These are phyloP conservation scores for Synergus laeviventris DNA, from an alignment of 2,888 invertebrate species.

Conservation along the genomic window DNA sequence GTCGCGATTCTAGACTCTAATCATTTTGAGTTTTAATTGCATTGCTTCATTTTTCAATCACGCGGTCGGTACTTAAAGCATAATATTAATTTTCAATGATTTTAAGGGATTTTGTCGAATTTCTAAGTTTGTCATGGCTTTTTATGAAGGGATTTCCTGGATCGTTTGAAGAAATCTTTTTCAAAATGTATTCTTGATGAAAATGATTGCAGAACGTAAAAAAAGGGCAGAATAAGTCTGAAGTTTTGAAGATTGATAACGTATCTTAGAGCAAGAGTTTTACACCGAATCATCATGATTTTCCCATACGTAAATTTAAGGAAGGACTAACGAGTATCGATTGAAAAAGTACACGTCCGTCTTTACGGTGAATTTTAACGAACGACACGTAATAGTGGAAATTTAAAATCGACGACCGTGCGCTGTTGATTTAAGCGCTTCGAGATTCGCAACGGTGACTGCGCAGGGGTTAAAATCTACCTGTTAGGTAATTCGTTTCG, in stretches of 20 bases:
- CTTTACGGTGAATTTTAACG: slow-evolving; percentile 35
- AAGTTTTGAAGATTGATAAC: neutral
- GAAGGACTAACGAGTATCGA: slow-evolving; percentile 10
- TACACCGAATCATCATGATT: slow-evolving; percentile 1
- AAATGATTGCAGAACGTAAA: neutral
- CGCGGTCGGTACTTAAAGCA: neutral
- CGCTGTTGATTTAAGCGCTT: slow-evolving; percentile 50
- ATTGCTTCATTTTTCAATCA: neutral
- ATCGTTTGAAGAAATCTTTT: too few relatives aligned
- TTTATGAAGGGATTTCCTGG: too few relatives aligned
- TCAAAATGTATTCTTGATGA: too few relatives aligned
- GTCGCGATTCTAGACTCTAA: neutral
- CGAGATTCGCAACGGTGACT: slow-evolving; percentile 46
- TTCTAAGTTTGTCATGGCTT: too few relatives aligned
- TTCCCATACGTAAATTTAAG: neutral
- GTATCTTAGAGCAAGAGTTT: neutral
- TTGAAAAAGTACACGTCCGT: slow-evolving; percentile 7
- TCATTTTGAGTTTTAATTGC: slow-evolving; percentile 9
- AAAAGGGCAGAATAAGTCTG: neutral
- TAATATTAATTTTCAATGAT: neutral
- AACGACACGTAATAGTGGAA: slow-evolving; percentile 28
- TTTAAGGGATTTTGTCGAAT: too few relatives aligned
- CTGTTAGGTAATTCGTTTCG: slow-evolving; percentile 56
- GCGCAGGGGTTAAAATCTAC: slow-evolving; percentile 42
- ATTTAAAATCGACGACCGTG: slow-evolving; percentile 32